Base-by-base conservation (phyloP, 2,113 vertebrate genomes). In the Salminus brasiliensis region DNA sequence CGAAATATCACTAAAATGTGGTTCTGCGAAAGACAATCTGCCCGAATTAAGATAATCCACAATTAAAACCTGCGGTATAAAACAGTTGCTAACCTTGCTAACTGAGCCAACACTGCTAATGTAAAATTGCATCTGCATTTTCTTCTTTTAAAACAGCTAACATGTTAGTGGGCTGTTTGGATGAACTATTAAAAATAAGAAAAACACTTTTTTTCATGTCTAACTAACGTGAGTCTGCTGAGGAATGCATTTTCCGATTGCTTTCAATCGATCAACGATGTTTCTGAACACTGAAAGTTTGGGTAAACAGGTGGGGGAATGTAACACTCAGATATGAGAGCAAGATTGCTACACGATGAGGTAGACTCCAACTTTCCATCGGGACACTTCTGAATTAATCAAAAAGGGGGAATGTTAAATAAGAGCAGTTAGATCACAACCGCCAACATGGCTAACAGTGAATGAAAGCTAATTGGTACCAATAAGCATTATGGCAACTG, bases 301-400 rank as follows among this genome's bases (percentile, higher is more conserved):
- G 13, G 21, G 13, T 1, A 4, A 1, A 9, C n/a, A n/a, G n/a
- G n/a, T n/a, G 2, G 23, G 52, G 52, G n/a, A 23, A 4, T 3
- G 23, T 41, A 45, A 30, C 30, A 53, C 47, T 53, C 49, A 6
- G 2, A 12, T 21, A 21, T n/a, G 10, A 4, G 27, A 53, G 34
- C 11, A 4, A 52, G 9, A 53, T 59, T 60, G 66, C 63, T 80
- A 32, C 39, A 47, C 34, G 23, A 74, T 32, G 80, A 76, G 73
- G 67, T 81, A 63, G 73, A 55, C 36, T 55, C 55, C 57, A 72
- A n/a, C 70, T 76, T 65, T 81, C 34, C 65, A 21, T 76, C 25
- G 53, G 39, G 66, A 71, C 29, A 62, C 43, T 68, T 73, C 43
- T 34, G 4, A 72, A 25, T 5, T 27, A 1, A 52, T 49, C 45